These are phyloP conservation scores for Scaptodrosophila lebanonensis DNA, from an alignment of 1,140 invertebrate species.

Conservation along the genomic window DNA sequence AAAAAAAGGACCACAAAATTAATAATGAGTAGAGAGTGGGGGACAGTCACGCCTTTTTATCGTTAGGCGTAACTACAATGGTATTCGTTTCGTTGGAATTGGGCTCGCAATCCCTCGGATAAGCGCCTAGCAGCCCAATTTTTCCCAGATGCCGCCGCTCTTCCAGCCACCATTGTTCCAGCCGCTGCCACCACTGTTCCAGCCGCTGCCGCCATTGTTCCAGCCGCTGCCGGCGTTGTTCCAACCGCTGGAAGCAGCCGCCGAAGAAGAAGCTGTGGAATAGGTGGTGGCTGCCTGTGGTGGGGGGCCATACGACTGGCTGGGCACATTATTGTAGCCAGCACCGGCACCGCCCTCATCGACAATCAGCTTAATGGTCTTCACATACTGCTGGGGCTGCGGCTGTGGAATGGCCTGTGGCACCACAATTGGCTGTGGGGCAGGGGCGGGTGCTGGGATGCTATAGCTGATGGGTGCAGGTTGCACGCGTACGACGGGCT, in stretches of 20 bases:
- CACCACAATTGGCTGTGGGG: constrained; percentile 13
- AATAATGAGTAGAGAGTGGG: no score
- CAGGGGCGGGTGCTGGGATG: constrained; percentile 20
- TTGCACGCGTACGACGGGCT: constrained; percentile 9
- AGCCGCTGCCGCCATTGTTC: constrained; percentile 19
- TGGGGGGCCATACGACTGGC: constrained; percentile 51
- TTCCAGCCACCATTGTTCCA: constrained; percentile 46
- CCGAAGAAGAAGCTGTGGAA: constrained; percentile 28
- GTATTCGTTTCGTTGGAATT: no score
- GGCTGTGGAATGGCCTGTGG: constrained; percentile 21
- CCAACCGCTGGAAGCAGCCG: constrained; percentile 12
- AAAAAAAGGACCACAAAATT: no score
- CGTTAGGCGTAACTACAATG: no score
- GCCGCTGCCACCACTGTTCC: constrained; percentile 13
- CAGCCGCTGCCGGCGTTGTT: constrained; percentile 24
- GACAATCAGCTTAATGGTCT: constrained; percentile 66
- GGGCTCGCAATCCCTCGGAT: no score
- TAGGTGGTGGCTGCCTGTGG: constrained; percentile 29
- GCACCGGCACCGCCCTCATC: constrained; percentile 38
- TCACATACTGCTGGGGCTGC: constrained; percentile 47
- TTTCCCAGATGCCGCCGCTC: constrained; percentile 67
- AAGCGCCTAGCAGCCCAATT: constrained; percentile 53
- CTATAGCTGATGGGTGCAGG: no score
- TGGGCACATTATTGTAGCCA: constrained; percentile 32
- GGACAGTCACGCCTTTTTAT: no score